Evolutionary conservation across 2,113 vertebrate species (phyloP).

Genomic region (Ursus arctos): DNA sequence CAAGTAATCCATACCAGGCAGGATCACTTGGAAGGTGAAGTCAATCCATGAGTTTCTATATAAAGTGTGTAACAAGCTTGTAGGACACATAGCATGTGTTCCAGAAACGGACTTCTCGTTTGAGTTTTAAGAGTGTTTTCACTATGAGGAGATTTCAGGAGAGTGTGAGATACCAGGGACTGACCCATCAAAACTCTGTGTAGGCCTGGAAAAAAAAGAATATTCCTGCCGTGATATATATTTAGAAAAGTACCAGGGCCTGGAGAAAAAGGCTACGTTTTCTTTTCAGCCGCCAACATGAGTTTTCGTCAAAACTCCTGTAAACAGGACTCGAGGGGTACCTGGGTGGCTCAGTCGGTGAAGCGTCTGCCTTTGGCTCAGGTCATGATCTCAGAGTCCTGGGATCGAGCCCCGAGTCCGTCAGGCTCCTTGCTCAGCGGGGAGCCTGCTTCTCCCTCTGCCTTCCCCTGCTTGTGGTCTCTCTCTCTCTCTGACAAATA

Average conservation of each 20-base stretch:
- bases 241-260: too few relatives aligned
- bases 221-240: rapidly evolving
- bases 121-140: not conserved
- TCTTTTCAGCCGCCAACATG: not conserved
- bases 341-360: too few relatives aligned
- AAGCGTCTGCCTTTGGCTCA: too few relatives aligned
- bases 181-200: not conserved
- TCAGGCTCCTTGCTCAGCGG: too few relatives aligned
- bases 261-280: not conserved
- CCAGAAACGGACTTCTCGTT: not conserved
- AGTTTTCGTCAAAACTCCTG: not conserved
- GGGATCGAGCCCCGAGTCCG: too few relatives aligned
- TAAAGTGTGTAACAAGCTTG: too few relatives aligned
- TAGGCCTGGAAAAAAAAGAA: not conserved
- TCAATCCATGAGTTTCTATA: not conserved
- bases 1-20: too few relatives aligned
- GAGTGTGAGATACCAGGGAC: not conserved
- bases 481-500: too few relatives aligned
- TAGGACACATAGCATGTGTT: not conserved
- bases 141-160: not conserved
- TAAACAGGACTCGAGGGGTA: not conserved
- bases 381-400: too few relatives aligned
- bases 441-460: too few relatives aligned
- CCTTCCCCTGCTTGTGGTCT: too few relatives aligned
- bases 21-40: not conserved